Evolutionary conservation across 2,888 invertebrate genomes (phyloP).

Genomic region (Macrophya alboannulata): DNA sequence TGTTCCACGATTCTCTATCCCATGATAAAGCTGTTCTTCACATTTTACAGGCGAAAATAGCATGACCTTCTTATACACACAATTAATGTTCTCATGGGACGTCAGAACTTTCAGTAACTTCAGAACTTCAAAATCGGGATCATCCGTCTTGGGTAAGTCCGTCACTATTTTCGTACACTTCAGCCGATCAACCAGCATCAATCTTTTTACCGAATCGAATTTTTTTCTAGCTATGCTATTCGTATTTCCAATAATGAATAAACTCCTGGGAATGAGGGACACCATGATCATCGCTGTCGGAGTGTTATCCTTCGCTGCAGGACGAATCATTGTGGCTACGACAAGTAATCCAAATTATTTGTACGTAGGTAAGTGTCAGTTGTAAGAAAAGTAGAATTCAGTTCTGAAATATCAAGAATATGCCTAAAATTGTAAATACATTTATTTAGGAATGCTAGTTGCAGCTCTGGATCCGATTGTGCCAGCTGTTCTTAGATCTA

Average conservation of each 20-base stretch:
- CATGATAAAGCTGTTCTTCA: neutral
- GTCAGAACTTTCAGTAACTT: constrained; percentile 87
- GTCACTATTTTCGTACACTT: neutral
- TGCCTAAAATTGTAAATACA: neutral
- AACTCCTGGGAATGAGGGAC: constrained; percentile 85
- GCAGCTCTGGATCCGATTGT: constrained; percentile 91
- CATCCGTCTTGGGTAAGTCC: constrained; percentile 84
- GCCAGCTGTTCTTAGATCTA: constrained; percentile 90
- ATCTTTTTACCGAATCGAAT: neutral
- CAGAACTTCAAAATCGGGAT: constrained; percentile 87
- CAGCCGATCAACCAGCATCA: constrained; percentile 53
- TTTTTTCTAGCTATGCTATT: constrained; percentile 83
- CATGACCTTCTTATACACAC: constrained; percentile 89
- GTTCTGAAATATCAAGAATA: neutral
- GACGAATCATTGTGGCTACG: constrained; percentile 86
- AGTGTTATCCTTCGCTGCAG: constrained; percentile 86
- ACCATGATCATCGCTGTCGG: constrained; percentile 89
- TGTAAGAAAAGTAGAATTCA: neutral
- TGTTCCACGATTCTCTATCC: neutral
- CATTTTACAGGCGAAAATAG: constrained; percentile 87
- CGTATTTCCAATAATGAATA: constrained; percentile 88
- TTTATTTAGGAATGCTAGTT: constrained; percentile 84
- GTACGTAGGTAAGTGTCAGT: constrained; percentile 82
- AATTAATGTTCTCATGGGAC: constrained; percentile 88
- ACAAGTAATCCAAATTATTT: constrained; percentile 83